Conservation (phyloP, 2,888 invertebrate species). For the Mesoligia furuncula region DNA sequence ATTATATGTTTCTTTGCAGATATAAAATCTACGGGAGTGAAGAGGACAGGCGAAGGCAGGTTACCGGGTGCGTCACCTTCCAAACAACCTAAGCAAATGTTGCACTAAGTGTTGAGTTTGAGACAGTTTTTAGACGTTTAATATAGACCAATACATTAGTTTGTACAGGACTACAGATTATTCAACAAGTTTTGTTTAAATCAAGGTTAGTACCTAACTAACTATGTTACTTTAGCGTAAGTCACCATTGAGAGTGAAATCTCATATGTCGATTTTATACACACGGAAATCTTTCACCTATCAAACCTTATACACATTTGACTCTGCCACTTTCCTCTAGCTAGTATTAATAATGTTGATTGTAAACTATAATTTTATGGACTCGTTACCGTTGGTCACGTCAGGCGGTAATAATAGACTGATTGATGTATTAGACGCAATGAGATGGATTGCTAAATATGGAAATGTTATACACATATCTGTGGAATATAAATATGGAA, state of each 20-base stretch:
- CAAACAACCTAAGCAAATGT: constrained; percentile 86
- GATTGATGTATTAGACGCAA: constrained; percentile 69
- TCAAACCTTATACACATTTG: constrained; percentile 36
- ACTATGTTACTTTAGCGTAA: constrained; percentile 62
- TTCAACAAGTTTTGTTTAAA: constrained; percentile 63
- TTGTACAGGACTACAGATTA: constrained; percentile 69
- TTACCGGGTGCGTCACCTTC: constrained; percentile 88
- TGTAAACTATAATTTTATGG: constrained; percentile 65
- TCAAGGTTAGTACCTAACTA: constrained; percentile 66
- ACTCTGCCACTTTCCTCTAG: constrained; percentile 34
- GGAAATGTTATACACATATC: constrained; percentile 77
- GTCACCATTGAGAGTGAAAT: constrained; percentile 67
- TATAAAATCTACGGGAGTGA: constrained; percentile 85
- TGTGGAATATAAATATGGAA: constrained; percentile 79
- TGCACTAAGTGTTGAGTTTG: constrained; percentile 79
- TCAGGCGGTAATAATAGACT: constrained; percentile 66
- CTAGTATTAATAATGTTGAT: constrained; percentile 58
- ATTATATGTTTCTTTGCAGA: constrained; percentile 73
- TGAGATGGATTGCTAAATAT: constrained; percentile 70
- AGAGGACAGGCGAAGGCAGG: constrained; percentile 85
- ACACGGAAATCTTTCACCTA: constrained; percentile 42
- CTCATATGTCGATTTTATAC: constrained; percentile 61
- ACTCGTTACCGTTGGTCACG: constrained; percentile 53
- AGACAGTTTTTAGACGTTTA: constrained; percentile 61
- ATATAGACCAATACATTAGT: constrained; percentile 70